Evolutionary conservation across 2,113 vertebrate genomes (phyloP), one percentile per base, ranked within the genome.

Genomic region (Hymenochirus boettgeri): DNA sequence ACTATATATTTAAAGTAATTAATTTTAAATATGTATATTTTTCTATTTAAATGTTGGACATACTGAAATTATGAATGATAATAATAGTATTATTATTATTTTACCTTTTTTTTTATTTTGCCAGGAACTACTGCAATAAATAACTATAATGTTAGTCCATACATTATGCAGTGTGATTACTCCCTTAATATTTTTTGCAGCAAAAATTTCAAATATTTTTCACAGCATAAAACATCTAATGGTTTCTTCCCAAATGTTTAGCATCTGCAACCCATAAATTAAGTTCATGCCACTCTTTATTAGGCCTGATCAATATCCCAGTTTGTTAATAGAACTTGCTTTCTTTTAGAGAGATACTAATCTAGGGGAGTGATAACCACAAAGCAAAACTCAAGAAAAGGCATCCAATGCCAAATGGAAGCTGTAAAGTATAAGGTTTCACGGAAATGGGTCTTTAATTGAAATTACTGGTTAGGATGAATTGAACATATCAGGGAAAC

Each of bases 301-400:
- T 86, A 81, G 83, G 74, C 74, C 74, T 87, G 84, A 90, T 90
- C 88, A 88, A 89, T 89, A 86, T 87, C 84, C 86, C 86, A 85
- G 83, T 88, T 87, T 90, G 86, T 87, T 76, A 84, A 81, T 75
- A 84, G 80, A 85, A 85, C 80, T 80, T 86, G 84, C 80, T 77
- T 74, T 79, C 77, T 80, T 85, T 85, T 75, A 85, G 79, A 46
- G 18, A 77, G 73, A 75, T 65, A 2, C 78, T 75, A 77, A 72
- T 81, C 73, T 71, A n/a, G 61, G 73, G 0, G 0, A 1, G 13
- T 59, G 70, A 57, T 76, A 81, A 86, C 85, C 85, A 6, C 87
- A 87, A 71, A 73, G 62, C 75, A 56, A 54, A 69, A 72, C 74
- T 77, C 21, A 59, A 59, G 76, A 72, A 76, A 76, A 74, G 71